Base-by-base conservation (phyloP, 2,113 vertebrate species). In the Gymnogyps californianus region DNA sequence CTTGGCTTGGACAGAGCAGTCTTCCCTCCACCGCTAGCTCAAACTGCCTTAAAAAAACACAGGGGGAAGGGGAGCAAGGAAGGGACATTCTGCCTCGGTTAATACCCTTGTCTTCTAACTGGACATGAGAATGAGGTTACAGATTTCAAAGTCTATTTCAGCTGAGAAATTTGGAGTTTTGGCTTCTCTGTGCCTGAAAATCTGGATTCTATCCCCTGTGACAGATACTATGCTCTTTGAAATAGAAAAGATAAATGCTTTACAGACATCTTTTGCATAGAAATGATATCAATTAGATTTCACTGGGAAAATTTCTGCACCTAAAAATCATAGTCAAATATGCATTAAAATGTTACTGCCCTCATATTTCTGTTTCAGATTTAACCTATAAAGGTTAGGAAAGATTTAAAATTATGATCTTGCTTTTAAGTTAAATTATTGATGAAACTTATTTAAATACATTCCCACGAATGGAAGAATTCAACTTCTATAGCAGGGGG, bases 391-490 rank as follows among this genome's bases (percentile, higher is more conserved):
- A 97, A 96, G 75, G 78, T 94, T 95, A 97, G 92, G 42, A 95
- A 97, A 93, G 91, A 52, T 95, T 97, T 96, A 92, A 97, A 97
- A 96, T 95, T 94, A 87, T 84, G 69, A 79, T 96, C 95, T 94
- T 96, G 87, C 79, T 96, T 96, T 97, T 94, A 97, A 93, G 74
- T 93, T 93, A 97, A 75, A 94, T 95, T 98, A 98, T 96, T 96
- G 91, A 95, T 93, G 92, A 96, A 85, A 92, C 94, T 97, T 93
- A 96, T 96, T 97, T 90, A 97, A 97, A 98, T 98, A 96, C 90
- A 96, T 96, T 97, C 87, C 85, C 91, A 98, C 79, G 65, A 98
- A 98, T 97, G 97, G 97, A 94, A 94, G 87, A 98, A 98, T 98
- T 98, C 97, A 98, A 96, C 94, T 98, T 94, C 90, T 97, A 95